Evolutionary conservation across 2,888 invertebrate species (phyloP), one percentile per base, ranked within the genome.

Genomic region (Fabriciana adippe): DNA sequence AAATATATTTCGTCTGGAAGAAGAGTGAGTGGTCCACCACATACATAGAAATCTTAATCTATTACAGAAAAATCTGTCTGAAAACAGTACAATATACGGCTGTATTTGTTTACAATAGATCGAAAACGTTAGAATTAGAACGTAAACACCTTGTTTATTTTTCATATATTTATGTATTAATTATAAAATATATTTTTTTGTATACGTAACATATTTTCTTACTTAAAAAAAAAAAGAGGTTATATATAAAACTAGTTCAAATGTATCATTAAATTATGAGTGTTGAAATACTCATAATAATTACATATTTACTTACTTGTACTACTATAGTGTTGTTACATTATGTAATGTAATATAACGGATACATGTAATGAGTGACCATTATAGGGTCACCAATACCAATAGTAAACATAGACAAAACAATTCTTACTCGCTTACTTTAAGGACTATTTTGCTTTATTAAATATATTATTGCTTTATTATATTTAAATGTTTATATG

Each of bases 341-440:
- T 60, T 31, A 60, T 50, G 6, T 35, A 53, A 57, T 18, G 45
- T 45, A 26, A 55, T 51, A 51, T 53, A 45, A 53, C 53, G 53
- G 65, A 65, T 54, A 56, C 41, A 55, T 48, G 15, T 51, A 41
- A 64, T 56, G 41, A 64, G 35, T 50, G 50, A 64, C 56, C 21
- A 55, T 63, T 50, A 55, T 41, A 56, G 41, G 35, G 56, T 35
- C 56, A 64, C 56, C 41, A 64, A 35, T 54, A 54, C 14, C 2
- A 26, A 14, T 4, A 15, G n/a, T 18, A 6, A 48, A 14, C 5
- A 26, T 13, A 31, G 13, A 26, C 50, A n/a, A 14, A 51, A 21
- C 14, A 3, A n/a, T 1, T 41, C 35, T 14, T 47, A 54, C 31
- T 15, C 16, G 14, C 26, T 62, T 45, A 8, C 4, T 21, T 41